Base-by-base conservation (phyloP, 2,113 vertebrate genomes). In the Stercorarius parasiticus region DNA sequence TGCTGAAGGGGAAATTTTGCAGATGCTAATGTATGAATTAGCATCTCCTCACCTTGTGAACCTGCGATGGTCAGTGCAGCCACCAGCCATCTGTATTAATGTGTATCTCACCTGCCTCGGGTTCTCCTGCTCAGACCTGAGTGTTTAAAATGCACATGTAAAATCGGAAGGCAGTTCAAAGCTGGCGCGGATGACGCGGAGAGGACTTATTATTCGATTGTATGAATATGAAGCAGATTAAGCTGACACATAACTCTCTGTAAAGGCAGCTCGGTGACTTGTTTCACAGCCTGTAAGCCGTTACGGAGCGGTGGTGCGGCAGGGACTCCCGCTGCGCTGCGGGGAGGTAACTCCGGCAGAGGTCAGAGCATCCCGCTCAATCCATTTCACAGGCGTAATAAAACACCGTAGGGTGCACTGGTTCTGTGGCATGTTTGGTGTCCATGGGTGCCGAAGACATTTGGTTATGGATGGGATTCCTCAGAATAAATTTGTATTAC, bases 1-100 rank as follows among this genome's bases (percentile, higher is more conserved):
- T 49, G 91, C 95, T 82, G 74, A 82, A 87, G 81, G 83, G 93
- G 66, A 87, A 91, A 55, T 56, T 93, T 64, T 49, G 32, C 29
- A 9, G 70, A 72, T 91, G 78, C 42, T 15, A 79, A 50, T 90
- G 62, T 87, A 59, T 50, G 78, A 94, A 91, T 93, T 83, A 87
- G 64, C 82, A 86, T 94, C 71, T 78, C 38, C 79, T 93, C 88
- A 78, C 93, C 83, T 19, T 5, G 17, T 58, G 82, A 96, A 80
- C 95, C 86, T 11, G 13, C 55, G 80, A 38, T 55, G 90, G 91
- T 85, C 91, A 94, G 79, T 27, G 16, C 86, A 69, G 77, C 65
- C 65, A 59, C 69, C 81, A 65, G 74, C 84, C 7, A 1, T 19
- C 93, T 47, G 29, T 30, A 23, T 52, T 85, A 69, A 73, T 22